Conservation (phyloP, 1,140 invertebrate species). For the Drosophila subpulchrella region DNA sequence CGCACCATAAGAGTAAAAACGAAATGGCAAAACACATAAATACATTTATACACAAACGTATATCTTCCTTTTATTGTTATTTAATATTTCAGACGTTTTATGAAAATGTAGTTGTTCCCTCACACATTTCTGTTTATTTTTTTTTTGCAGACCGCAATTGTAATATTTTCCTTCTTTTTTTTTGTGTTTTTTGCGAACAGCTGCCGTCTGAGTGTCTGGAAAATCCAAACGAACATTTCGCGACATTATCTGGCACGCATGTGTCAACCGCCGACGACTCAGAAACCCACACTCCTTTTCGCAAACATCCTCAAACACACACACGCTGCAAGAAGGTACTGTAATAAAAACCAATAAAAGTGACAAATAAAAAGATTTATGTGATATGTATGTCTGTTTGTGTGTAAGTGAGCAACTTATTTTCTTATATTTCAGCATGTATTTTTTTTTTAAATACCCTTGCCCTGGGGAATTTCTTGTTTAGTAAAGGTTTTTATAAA, state of each 20-base stretch:
- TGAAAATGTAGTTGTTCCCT: constrained; percentile 71
- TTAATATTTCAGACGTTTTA: constrained; percentile 76
- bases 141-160: constrained; percentile 46
- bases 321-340: constrained; percentile 64
- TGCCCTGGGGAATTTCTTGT: fast-evolving
- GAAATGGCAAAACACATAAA: constrained; percentile 71
- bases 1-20: constrained; percentile 56
- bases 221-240: constrained; percentile 39
- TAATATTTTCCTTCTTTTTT: constrained; percentile 26
- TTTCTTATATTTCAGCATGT: constrained; percentile 46
- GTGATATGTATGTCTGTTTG: constrained; percentile 57
- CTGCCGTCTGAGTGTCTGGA: constrained; percentile 52
- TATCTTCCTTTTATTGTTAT: constrained; percentile 73
- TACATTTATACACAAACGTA: constrained; percentile 62
- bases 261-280: constrained; percentile 68
- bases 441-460: constrained; percentile 2
- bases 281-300: constrained; percentile 17
- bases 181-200: constrained; percentile 36
- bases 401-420: constrained; percentile 46
- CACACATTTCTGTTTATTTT: constrained; percentile 11
- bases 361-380: constrained; percentile 83
- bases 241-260: constrained; percentile 78
- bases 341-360: constrained; percentile 83
- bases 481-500: background rate
- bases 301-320: background rate